Percentiles rank a stretch among this genome's conserved stretches.
Conservation (phyloP, 2,797 vertebrate genomes). For the Rhyacichthys aspro region DNA sequence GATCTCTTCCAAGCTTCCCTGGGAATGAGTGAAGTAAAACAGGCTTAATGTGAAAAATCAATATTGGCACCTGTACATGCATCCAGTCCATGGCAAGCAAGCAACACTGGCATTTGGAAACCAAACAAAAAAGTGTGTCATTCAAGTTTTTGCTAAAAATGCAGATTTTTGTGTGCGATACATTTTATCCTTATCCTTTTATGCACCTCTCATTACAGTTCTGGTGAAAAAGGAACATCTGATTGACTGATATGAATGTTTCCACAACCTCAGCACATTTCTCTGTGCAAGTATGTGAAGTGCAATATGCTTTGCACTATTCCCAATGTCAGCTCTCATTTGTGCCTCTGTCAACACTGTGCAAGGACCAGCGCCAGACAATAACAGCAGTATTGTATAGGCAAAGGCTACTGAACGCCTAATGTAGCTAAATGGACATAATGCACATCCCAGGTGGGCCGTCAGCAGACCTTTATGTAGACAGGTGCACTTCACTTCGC, state of each 20-base stretch:
- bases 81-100: background rate
- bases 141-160: constrained; percentile 29
- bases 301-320: constrained; percentile 52
- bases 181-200: constrained; percentile 24
- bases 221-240: constrained; percentile 30
- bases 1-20: constrained; percentile 88
- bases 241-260: constrained; percentile 54
- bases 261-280: constrained; percentile 71
- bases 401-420: constrained; percentile 58
- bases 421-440: constrained; percentile 67
- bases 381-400: constrained; percentile 50
- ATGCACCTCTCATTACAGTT: constrained; percentile 21
- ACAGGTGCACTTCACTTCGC: constrained; percentile 53
- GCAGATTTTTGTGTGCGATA: constrained; percentile 44
- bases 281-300: constrained; percentile 42
- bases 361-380: constrained; percentile 55
- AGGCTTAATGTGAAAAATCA: constrained; percentile 21
- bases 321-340: constrained; percentile 66
- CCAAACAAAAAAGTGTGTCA: background rate
- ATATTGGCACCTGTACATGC: background rate
- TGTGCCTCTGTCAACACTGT: constrained; percentile 60
- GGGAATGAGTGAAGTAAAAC: constrained; percentile 37
- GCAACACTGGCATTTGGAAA: background rate
- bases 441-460: constrained; percentile 64
- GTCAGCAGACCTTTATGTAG: constrained; percentile 65